Base-by-base conservation (phyloP, 2,888 invertebrate genomes). In the Aricia artaxerxes region DNA sequence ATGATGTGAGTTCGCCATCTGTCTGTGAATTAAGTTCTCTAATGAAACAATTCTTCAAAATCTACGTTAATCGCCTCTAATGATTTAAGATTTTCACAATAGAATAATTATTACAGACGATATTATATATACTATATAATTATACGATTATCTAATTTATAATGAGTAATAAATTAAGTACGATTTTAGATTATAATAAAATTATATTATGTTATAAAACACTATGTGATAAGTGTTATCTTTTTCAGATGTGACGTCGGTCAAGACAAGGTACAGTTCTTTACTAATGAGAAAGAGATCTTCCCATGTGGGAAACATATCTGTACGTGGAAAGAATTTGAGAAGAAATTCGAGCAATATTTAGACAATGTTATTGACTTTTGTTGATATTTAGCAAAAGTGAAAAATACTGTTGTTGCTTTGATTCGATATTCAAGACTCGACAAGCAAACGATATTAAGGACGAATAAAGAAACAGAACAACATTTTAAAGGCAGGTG, bases 201-300 rank as follows among this genome's bases (percentile, higher is more conserved):
- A 4, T 57, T 16, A 4, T 16, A 4, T 57, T 16, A 4, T 57
- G 4, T 57, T 3, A 53, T 13, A 13, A 16, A 53, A 61, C 13
- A 61, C 24, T 61, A 61, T n/a, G 1, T 40, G 40, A 69, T 79
- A 35, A 13, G 13, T 38, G 44, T 44, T 64, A 24, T 60, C 38
- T 16, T 38, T 81, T 81, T 24, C 79, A 82, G 82, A 78, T 83
- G 79, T 73, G 78, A 79, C 2, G 35, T 35, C 1, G 61, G 80
- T 4, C 53, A 73, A 0, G 79, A 81, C n/a, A 83, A 82, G 60
- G 80, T 84, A 0, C 83, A 85, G 69, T 84, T 87, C 79, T 82
- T 85, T 78, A 79, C 84, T 7, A 86, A 87, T 9, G 87, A 87
- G 73, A 80, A 78, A 13, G 83, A 84, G 72, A 2, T 83, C 0